phyloP scores from a whole-genome alignment of 1,140 invertebrate species.

The Scaptodrosophila lebanonensis region DNA sequence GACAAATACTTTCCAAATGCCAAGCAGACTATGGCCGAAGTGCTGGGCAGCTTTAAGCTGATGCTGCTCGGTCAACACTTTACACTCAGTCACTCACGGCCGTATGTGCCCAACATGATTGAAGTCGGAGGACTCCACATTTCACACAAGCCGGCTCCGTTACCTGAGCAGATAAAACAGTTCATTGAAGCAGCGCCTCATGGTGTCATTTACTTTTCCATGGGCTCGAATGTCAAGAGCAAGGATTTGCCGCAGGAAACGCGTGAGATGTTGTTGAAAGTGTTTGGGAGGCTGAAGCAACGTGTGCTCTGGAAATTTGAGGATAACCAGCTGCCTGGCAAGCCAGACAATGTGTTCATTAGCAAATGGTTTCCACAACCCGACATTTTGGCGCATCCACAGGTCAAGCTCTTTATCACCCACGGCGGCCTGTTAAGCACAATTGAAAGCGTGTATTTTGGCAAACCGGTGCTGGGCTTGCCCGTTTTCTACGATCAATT shows the following conservation, averaged over 20 bases:
- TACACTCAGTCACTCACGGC: constrained; percentile 78
- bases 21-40: constrained; percentile 38
- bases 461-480: constrained; percentile 84
- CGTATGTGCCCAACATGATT: constrained; percentile 79
- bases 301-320: constrained; percentile 85
- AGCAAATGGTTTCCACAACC: constrained; percentile 85
- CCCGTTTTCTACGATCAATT: constrained; percentile 83
- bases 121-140: constrained; percentile 81
- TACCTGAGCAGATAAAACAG: constrained; percentile 77
- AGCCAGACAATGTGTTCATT: constrained; percentile 81
- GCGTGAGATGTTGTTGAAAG: constrained; percentile 78
- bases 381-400: constrained; percentile 84
- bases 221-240: constrained; percentile 81
- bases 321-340: constrained; percentile 78
- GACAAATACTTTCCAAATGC: constrained; percentile 77
- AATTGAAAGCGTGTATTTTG: constrained; percentile 84
- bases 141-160: constrained; percentile 60
- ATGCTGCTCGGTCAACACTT: constrained; percentile 80
- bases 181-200: constrained; percentile 79
- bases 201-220: constrained; percentile 81
- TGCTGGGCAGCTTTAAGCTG: constrained; percentile 76
- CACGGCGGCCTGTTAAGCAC: constrained; percentile 85
- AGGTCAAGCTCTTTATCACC: constrained; percentile 83
- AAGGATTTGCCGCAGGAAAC: constrained; percentile 79
- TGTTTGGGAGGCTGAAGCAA: constrained; percentile 80